Conservation (phyloP, 2,113 vertebrate genomes). For the Tauraco erythrolophus region DNA sequence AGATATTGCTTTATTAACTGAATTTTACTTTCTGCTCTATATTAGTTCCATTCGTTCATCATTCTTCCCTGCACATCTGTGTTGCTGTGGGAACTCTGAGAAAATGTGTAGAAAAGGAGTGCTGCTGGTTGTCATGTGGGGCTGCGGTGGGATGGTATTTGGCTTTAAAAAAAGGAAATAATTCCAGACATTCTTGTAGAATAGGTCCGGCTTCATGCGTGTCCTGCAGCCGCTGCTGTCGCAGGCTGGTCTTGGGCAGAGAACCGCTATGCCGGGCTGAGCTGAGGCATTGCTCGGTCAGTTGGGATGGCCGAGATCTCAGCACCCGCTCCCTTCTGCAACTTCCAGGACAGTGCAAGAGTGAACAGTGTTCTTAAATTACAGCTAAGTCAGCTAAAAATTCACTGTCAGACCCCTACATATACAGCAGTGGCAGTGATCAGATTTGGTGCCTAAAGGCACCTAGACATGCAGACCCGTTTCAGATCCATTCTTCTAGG, state of each 20-base stretch:
- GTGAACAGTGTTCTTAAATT: neutral
- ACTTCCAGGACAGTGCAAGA: fast-evolving
- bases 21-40: neutral
- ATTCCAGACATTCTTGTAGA: neutral
- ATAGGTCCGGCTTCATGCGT: neutral
- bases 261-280: neutral
- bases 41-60: neutral
- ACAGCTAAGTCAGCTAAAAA: neutral
- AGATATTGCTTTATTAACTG: neutral
- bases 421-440: neutral
- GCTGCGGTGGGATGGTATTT: neutral
- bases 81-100: neutral
- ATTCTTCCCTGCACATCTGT: neutral
- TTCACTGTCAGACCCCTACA: neutral
- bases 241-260: neutral
- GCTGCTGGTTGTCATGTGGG: neutral
- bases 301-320: neutral
- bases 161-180: neutral
- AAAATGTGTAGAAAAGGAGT: neutral
- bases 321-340: neutral
- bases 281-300: neutral
- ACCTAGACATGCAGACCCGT: neutral
- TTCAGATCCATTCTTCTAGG: neutral
- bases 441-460: neutral
- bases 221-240: neutral